Evolutionary conservation across 2,888 invertebrate genomes (phyloP).

Genomic region (Eupelmus urozonus): DNA sequence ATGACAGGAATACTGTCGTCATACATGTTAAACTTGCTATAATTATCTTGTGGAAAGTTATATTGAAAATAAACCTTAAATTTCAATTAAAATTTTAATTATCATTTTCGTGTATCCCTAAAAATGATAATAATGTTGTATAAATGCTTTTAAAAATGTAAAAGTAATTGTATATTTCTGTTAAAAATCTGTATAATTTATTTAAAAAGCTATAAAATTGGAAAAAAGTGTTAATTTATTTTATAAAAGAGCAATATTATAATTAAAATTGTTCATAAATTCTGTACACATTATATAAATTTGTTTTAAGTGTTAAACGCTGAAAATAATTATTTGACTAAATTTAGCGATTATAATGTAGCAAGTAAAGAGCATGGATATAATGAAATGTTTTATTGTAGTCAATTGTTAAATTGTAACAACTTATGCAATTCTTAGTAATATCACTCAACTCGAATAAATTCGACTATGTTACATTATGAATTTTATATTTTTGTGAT

Average conservation of each 20-base stretch:
- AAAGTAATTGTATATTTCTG: not conserved
- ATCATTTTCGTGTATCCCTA: too few species aligned
- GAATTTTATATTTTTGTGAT: slow-evolving; percentile 38
- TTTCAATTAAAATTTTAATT: too few species aligned
- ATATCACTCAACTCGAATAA: slow-evolving; percentile 39
- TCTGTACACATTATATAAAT: too few species aligned
- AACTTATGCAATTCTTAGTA: slow-evolving; percentile 37
- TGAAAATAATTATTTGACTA: not conserved
- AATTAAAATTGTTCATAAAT: too few species aligned
- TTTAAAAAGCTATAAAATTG: not conserved
- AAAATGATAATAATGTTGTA: not conserved
- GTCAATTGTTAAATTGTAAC: not conserved
- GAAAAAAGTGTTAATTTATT: not conserved
- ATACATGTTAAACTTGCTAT: slow-evolving; percentile 1
- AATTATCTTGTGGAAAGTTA: slow-evolving; percentile 25
- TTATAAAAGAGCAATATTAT: too few species aligned
- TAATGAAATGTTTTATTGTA: not conserved
- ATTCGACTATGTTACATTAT: slow-evolving; percentile 46
- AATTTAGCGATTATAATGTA: not conserved
- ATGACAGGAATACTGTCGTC: slow-evolving; percentile 21
- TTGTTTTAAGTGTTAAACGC: too few species aligned
- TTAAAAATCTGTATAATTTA: slow-evolving; percentile 4
- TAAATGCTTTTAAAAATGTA: too few species aligned
- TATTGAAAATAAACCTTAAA: slow-evolving; percentile 3
- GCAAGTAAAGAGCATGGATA: too few species aligned